Base-by-base conservation (phyloP, 2,113 vertebrate genomes). In the Todiramphus chloris region DNA sequence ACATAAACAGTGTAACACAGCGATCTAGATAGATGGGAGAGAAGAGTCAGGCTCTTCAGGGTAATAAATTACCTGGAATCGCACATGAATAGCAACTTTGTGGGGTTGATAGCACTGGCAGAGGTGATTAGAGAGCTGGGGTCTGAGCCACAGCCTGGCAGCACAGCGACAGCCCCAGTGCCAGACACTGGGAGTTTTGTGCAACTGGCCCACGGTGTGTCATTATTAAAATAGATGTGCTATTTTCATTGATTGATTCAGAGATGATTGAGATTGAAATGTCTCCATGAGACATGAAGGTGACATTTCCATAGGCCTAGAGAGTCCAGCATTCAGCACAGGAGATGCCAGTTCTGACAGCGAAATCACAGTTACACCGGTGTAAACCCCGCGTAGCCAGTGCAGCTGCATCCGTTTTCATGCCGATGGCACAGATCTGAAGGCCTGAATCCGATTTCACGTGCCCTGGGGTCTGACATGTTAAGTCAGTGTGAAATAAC, bases 41-140 rank as follows among this genome's bases (percentile, higher is more conserved):
- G 86, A 74, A 50, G 83, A 92, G 83, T 80, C 64, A 53, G 80
- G 87, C 25, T 97, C 94, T 79, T 72, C 84, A 39, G 33, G 77
- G 74, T 62, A 68, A 95, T 97, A 90, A 96, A 97, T 98, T 82
- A 92, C 44, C 87, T 41, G 79, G 83, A 94, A 91, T 78, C 2
- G 1, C 76, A 62, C 3, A 8, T 11, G n/a, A 70, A 39, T 84
- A 94, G 94, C 77, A 6, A 13, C 83, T 94, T 85, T 84, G 81
- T 77, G 96, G 92, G 88, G 76, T 84, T 82, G 90, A 46, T 39
- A 50, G 93, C 2, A 8, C 59, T 44, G 17, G 91, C 1, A 9
- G 88, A 80, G 66, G 72, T 5, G 35, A 69, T 89, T 28, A 59
- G 56, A 48, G 43, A 84, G 72, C 59, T 30, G 60, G 48, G 67